Conservation (phyloP, 23 tunicate genomes). For the Styela plicata region DNA sequence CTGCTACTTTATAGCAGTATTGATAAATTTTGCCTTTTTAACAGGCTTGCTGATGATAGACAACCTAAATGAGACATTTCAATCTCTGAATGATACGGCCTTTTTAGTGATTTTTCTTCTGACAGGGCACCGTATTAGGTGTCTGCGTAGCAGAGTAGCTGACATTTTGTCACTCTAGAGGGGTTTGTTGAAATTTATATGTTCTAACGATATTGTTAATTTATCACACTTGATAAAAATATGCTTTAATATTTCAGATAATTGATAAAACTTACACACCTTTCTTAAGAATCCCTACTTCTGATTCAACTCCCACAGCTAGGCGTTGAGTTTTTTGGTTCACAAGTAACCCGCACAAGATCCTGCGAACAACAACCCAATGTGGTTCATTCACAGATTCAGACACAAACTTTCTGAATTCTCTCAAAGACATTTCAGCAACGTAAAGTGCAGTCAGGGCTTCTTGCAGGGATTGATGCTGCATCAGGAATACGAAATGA, state of each 20-base stretch:
- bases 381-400: not conserved
- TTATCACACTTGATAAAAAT: not conserved
- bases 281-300: not conserved
- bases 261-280: not conserved
- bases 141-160: too few relatives aligned
- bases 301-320: not conserved
- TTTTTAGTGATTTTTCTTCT: too few relatives aligned
- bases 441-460: not conserved
- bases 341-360: not conserved
- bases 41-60: too few relatives aligned
- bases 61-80: too few relatives aligned
- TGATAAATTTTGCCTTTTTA: too few relatives aligned
- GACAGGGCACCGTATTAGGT: too few relatives aligned
- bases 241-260: not conserved
- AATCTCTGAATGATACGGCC: too few relatives aligned
- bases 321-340: not conserved
- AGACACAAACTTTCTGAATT: not conserved
- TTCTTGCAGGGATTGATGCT: not conserved
- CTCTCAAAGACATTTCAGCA: slow-evolving; percentile 4
- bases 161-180: too few relatives aligned
- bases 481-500: not conserved
- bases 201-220: too few relatives aligned
- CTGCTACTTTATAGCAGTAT: too few relatives aligned
- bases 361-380: not conserved
- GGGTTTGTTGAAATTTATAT: too few relatives aligned